Conservation (phyloP, 2,797 vertebrate species). For the Crenuchus spilurus region DNA sequence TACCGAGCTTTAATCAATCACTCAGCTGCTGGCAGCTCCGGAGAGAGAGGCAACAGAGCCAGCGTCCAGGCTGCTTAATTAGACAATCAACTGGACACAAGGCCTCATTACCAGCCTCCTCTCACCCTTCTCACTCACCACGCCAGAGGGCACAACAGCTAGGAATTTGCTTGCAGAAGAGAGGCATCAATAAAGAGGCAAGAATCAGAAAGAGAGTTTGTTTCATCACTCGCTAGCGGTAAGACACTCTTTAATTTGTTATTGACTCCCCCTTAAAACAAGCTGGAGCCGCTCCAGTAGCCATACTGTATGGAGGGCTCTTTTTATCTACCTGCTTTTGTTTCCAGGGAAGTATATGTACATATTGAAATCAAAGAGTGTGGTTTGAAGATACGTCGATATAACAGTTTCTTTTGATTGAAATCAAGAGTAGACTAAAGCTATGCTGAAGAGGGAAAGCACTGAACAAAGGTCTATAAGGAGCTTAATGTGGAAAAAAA, state of each 20-base stretch:
- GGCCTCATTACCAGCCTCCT: slow-evolving; percentile 41
- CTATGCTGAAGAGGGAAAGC: not conserved
- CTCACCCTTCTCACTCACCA: slow-evolving; percentile 13
- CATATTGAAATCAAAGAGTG: slow-evolving; percentile 17
- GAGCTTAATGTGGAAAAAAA: not conserved
- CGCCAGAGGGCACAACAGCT: slow-evolving; percentile 34
- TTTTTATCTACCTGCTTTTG: not conserved
- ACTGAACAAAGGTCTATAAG: not conserved
- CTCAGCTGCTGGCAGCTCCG: slow-evolving; percentile 33
- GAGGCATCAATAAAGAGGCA: slow-evolving; percentile 52
- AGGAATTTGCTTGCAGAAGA: slow-evolving; percentile 9
- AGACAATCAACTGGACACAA: slow-evolving; percentile 47
- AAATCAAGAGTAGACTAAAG: slow-evolving; percentile 27
- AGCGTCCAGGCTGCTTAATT: slow-evolving; percentile 47
- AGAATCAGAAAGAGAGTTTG: slow-evolving; percentile 49
- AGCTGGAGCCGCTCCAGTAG: not conserved
- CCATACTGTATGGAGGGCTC: not conserved
- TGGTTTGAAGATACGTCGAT: not conserved
- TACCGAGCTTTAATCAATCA: slow-evolving; percentile 54
- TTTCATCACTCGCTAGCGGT: slow-evolving; percentile 50
- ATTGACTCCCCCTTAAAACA: slow-evolving; percentile 60
- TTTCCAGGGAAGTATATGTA: slow-evolving; percentile 21
- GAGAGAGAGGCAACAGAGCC: slow-evolving; percentile 31
- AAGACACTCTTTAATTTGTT: slow-evolving; percentile 75
- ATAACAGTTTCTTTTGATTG: slow-evolving; percentile 6